Evolutionary conservation across 2,888 invertebrate genomes (phyloP), one percentile per base, ranked within the genome.

Genomic region (Idaea aversata): DNA sequence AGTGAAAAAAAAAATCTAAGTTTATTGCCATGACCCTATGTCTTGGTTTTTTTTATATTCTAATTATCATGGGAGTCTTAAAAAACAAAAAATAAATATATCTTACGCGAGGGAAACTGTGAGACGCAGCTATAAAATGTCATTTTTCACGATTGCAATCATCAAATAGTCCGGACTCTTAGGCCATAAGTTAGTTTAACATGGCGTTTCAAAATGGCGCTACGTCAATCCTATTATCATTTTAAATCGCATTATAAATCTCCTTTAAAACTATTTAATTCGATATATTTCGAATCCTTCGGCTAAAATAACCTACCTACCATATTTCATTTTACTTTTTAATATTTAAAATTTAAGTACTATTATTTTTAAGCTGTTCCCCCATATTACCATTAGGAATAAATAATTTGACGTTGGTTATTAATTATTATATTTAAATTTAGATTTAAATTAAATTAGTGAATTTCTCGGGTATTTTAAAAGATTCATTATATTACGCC

Each of bases 341-440:
- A 34, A 10, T 34, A 59, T 59, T 88, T 88, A 90, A 89, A 91
- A 87, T 90, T 91, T 90, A 25, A 25, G 25, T 25, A 91, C 88
- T 91, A 90, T 90, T 90, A 88, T 78, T 88, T 88, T 82, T 90
- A 91, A 88, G 88, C 80, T 83, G 82, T 87, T 84, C 84, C 79
- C 77, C 81, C 79, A 77, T 80, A 85, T 88, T 91, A 91, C 91
- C 91, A 90, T 88, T 91, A 91, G 88, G 88, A 77, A 65, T 80
- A 88, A 90, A 86, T 85, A 81, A 76, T 25, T 86, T 85, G 81
- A 86, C 80, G 88, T 88, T 88, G 83, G 83, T 88, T 88, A 86
- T 85, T 88, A 47, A 47, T 47, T 47, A 81, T 86, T 72, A 84
- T 89, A 87, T 86, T 84, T 79, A 72, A 74, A 76, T 74, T 58